Evolutionary conservation across 1,140 invertebrate species (phyloP).

Genomic region (Chironomus striatipennis): DNA sequence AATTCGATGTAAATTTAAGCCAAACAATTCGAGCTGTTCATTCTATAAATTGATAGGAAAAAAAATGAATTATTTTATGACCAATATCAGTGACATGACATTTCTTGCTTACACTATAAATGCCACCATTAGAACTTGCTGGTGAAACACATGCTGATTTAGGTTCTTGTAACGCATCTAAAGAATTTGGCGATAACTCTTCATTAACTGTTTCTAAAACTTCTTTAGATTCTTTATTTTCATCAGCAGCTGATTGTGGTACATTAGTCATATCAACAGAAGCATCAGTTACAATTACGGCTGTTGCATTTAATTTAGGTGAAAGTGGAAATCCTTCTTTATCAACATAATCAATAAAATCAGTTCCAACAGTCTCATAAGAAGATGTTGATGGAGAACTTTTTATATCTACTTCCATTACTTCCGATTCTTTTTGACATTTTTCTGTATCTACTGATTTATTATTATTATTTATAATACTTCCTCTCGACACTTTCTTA

Average conservation of each 20-base stretch:
- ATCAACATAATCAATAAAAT: slow-evolving; percentile 30
- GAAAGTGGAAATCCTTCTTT: neutral
- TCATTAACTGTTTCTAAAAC: slow-evolving; percentile 35
- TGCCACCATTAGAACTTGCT: slow-evolving; percentile 75
- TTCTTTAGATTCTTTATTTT: slow-evolving; percentile 32
- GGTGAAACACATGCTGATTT: slow-evolving; percentile 62
- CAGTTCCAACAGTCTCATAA: slow-evolving; percentile 39
- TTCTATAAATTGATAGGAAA: slow-evolving; percentile 48
- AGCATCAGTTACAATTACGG: slow-evolving; percentile 57
- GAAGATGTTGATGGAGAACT: slow-evolving; percentile 37
- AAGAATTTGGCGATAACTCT: slow-evolving; percentile 34
- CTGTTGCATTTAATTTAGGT: slow-evolving; percentile 37
- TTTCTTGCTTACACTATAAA: slow-evolving; percentile 64
- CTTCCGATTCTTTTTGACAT: no score
- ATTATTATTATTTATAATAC: no score
- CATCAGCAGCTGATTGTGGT: slow-evolving; percentile 34
- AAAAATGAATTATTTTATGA: no score
- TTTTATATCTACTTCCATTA: slow-evolving; percentile 22
- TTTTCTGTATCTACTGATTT: no score
- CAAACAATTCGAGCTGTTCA: slow-evolving; percentile 78
- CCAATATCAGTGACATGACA: no score
- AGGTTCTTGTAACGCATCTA: slow-evolving; percentile 39
- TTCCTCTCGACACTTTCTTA: no score
- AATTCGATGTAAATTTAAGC: slow-evolving; percentile 84
- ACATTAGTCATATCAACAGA: slow-evolving; percentile 50